Evolutionary conservation across 2,113 vertebrate genomes (phyloP), one percentile per base, ranked within the genome.

Genomic region (Eclectus roratus): DNA sequence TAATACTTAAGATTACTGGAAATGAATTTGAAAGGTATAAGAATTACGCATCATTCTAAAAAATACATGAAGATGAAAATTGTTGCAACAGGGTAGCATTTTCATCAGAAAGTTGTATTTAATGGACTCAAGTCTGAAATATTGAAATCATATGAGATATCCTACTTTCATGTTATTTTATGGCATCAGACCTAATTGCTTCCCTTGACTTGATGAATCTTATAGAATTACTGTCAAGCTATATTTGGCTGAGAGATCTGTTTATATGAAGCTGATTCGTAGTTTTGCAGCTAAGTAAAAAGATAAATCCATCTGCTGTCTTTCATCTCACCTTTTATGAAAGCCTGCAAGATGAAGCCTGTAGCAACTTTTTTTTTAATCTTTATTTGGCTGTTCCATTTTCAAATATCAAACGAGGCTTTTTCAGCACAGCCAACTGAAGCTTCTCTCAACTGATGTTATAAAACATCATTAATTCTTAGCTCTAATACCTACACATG

Each of bases 231-330:
- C 93, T 95, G 95, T 97, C 96, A 97, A 96, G 93, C 83, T 97
- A 93, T 97, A 97, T 98, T 97, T 95, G 90, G 93, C 90, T 87
- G 77, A 97, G 89, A 97, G 83, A 97, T 97, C 88, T 98, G 97
- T 98, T 98, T 98, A 95, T 97, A 86, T 64, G 91, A 97, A 97
- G 94, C 91, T 93, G 90, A 97, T 96, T 91, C 20, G 20, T 96
- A 96, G 94, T 97, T 98, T 97, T 95, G 84, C 76, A 96, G 93
- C 95, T 95, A 97, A 97, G 91, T 96, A 95, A 96, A 98, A 97
- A 96, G 91, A 97, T 96, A 97, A 97, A 98, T 95, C 96, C 94
- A 97, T 98, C 97, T 96, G 81, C 93, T 96, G 88, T 97, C 96
- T 98, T 97, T 97, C 96, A 97, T 96, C 93, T 97, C 94, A 97